Base-by-base conservation (phyloP, 1,140 invertebrate species). In the Apis dorsata region DNA sequence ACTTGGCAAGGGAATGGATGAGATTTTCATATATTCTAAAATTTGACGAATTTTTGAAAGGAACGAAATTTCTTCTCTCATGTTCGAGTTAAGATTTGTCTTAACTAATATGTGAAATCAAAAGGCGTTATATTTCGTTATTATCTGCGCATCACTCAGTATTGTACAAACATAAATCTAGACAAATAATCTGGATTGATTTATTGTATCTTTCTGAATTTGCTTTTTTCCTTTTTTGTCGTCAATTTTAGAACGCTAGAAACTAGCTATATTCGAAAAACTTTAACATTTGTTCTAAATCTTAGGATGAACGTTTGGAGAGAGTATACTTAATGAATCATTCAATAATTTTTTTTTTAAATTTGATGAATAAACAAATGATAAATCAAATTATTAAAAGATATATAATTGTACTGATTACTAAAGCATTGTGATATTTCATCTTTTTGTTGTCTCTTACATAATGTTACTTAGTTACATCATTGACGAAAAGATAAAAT, bases 81-180 rank as follows among this genome's bases (percentile, higher is more conserved):
- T 34, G 34, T 0, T 34, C 34, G 34, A 44, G 34, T 44, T 44
- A 44, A 44, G 34, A 44, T 44, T 44, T 44, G 53, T 12, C 12
- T 44, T 49, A 69, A 69, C 59, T 78, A 59, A 78, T 78, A 60
- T 34, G 9, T 19, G 44, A 63, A 53, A 9, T n/a, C 19, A 34
- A 57, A 12, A 19, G 53, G 28, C n/a, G 24, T 24, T n/a, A n/a
- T n/a, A 28, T 44, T 44, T 44, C 34, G 34, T 44, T 34, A 44
- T 44, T 44, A 51, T 72, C 49, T 34, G 0, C 57, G n/a, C 44
- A 53, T 12, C n/a, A 17, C 15, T 68, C 44, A 2, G n/a, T 24
- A 21, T 53, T 17, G 55, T 76, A 19, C 72, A 1, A 51, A 19
- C 63, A 34, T 76, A 76, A 81, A 81, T 81, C 55, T 81, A 69